phyloP scores from a whole-genome alignment of 2,113 vertebrate species.

The Todiramphus chloris region DNA sequence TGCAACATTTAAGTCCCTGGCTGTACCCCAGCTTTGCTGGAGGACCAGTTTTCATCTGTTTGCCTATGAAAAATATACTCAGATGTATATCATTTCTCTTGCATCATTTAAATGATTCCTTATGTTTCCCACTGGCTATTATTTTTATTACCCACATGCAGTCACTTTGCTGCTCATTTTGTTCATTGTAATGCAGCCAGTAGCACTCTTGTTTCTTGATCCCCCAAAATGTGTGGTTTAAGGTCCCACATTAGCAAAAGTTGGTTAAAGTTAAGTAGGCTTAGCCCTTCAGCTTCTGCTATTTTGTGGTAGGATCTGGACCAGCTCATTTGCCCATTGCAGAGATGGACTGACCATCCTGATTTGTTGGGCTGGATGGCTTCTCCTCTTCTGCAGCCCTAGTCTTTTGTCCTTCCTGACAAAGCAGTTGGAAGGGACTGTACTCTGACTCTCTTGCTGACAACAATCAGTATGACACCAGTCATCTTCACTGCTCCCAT shows the following conservation, averaged over 20 bases:
- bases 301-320: not conserved
- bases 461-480: not conserved
- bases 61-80: slow-evolving; percentile 52
- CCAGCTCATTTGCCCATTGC: not conserved
- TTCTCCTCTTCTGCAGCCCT: not conserved
- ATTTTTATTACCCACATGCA: slow-evolving; percentile 54
- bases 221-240: slow-evolving; percentile 29
- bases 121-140: slow-evolving; percentile 34
- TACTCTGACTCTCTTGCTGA: not conserved
- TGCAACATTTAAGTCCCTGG: slow-evolving; percentile 54
- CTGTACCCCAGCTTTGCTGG: slow-evolving; percentile 47
- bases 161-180: slow-evolving; percentile 45
- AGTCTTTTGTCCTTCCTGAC: not conserved
- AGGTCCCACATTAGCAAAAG: slow-evolving; percentile 25
- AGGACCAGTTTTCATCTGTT: slow-evolving; percentile 36
- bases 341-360: not conserved
- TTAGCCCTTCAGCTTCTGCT: not conserved
- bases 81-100: slow-evolving; percentile 30
- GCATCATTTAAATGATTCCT: slow-evolving; percentile 59
- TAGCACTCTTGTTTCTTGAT: slow-evolving; percentile 46
- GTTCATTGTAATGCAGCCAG: slow-evolving; percentile 25
- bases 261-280: not conserved
- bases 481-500: not conserved
- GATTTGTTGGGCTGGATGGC: not conserved
- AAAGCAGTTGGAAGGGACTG: not conserved